Conservation (phyloP, 2,888 invertebrate genomes). For the Myopa tessellatipennis region DNA sequence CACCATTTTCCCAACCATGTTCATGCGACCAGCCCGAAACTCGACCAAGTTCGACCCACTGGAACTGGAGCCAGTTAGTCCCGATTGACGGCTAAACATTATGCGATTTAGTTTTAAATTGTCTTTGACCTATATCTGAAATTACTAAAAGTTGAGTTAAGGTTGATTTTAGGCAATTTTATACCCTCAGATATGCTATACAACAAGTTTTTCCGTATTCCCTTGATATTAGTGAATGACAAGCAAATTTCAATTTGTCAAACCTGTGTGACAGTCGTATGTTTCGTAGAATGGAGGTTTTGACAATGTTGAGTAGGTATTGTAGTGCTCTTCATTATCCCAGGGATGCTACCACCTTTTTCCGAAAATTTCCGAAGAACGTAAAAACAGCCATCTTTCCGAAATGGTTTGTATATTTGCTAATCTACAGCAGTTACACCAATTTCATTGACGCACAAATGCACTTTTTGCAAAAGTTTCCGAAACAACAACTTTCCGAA, state of each 20-base stretch:
- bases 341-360: too few relatives aligned
- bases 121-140: background rate
- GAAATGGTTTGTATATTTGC: too few relatives aligned
- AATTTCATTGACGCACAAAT: too few relatives aligned
- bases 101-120: constrained; percentile 1
- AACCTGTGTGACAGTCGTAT: too few relatives aligned
- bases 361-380: too few relatives aligned
- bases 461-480: too few relatives aligned
- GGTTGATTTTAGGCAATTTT: background rate
- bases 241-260: constrained; percentile 32
- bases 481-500: too few relatives aligned
- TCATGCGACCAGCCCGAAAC: constrained; percentile 97
- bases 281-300: too few relatives aligned
- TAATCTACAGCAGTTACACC: too few relatives aligned
- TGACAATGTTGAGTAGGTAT: too few relatives aligned
- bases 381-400: too few relatives aligned
- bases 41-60: constrained; percentile 93
- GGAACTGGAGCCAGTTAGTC: constrained; percentile 81
- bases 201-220: background rate
- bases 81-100: constrained; percentile 70
- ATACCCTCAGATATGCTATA: background rate
- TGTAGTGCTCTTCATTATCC: too few relatives aligned
- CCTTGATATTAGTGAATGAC: constrained; percentile 33
- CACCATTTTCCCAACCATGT: constrained; percentile 87
- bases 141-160: background rate